Evolutionary conservation across 1,140 invertebrate genomes (phyloP), one percentile per base, ranked within the genome.

Genomic region (Limonius californicus): DNA sequence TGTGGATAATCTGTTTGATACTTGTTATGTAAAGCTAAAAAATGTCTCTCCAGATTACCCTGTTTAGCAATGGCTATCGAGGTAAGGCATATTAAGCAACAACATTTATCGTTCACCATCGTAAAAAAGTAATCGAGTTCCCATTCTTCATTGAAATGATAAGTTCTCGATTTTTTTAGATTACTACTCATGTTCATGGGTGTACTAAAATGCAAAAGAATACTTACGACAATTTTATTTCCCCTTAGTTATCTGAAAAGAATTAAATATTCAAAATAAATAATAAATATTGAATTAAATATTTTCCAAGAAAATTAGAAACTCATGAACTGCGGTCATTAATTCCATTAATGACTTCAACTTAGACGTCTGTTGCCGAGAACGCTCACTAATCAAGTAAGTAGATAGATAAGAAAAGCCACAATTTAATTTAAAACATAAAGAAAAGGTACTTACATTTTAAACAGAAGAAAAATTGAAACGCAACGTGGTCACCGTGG

Each of bases 1-100:
- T 58, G 63, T 65, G 68, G 68, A 70, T 65, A 71, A 55, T 68
- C 67, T 47, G 62, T 65, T 57, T 71, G 64, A 69, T 71, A 66
- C 63, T 66, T 69, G 60, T 59, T 69, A 70, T 70, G 69, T 53
- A 65, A 60, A 63, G 63, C 65, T 14, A 62, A 65, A 62, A 68
- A 70, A 65, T 70, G 63, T n/a, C n/a, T n/a, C n/a, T n/a, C n/a
- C n/a, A n/a, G n/a, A n/a, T n/a, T n/a, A n/a, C n/a, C n/a, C n/a
- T n/a, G n/a, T 70, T 72, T 70, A 42, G 67, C 39, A 58, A 70
- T 66, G 55, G 67, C 70, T 54, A 72, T 12, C 27, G 65, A 67
- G 54, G 61, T 62, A 66, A 53, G 35, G 58, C 65, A 69, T 62
- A 69, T 70, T 62, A 68, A 55, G 47, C 62, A 70, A 42, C 62